Percentiles rank a stretch among this genome's conserved stretches.
phyloP scores from a whole-genome alignment of 2,113 vertebrate species.

The Eulemur rufifrons region DNA sequence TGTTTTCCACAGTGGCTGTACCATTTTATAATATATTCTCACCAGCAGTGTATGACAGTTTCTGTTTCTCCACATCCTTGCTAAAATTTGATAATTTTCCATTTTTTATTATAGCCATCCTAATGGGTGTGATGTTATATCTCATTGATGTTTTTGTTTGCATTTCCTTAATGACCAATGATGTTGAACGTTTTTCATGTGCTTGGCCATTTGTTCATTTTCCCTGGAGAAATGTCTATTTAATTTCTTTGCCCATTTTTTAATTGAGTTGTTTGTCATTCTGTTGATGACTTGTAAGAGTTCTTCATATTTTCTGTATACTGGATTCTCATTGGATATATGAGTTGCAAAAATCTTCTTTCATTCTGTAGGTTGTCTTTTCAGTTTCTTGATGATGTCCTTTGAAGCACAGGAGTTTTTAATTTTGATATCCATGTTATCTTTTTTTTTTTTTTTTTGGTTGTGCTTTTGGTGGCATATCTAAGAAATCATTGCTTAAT shows the following conservation, averaged over 20 bases:
- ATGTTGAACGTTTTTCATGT: background rate
- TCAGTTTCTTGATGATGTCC: background rate
- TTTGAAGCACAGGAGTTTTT: background rate
- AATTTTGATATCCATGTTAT: background rate
- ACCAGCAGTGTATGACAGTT: background rate
- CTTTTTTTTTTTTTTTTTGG: background rate
- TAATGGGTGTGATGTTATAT: background rate
- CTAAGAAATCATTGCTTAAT: background rate
- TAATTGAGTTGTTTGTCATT: background rate
- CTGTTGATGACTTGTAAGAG: background rate
- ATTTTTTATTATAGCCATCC: background rate
- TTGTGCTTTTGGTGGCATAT: background rate
- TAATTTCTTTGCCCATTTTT: background rate
- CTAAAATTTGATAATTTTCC: background rate
- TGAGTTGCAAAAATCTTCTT: background rate
- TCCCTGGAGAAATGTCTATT: background rate
- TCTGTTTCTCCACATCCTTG: background rate
- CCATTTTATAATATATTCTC: background rate
- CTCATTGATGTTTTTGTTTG: background rate
- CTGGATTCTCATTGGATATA: background rate
- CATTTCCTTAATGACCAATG: background rate
- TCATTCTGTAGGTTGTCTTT: background rate
- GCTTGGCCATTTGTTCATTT: background rate
- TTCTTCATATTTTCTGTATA: conserved; percentile 1
- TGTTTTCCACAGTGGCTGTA: background rate